Percentiles rank a stretch among this genome's conserved stretches.
These are phyloP conservation scores for Acridotheres tristis DNA, from an alignment of 2,797 vertebrate species.

Conservation along the genomic window DNA sequence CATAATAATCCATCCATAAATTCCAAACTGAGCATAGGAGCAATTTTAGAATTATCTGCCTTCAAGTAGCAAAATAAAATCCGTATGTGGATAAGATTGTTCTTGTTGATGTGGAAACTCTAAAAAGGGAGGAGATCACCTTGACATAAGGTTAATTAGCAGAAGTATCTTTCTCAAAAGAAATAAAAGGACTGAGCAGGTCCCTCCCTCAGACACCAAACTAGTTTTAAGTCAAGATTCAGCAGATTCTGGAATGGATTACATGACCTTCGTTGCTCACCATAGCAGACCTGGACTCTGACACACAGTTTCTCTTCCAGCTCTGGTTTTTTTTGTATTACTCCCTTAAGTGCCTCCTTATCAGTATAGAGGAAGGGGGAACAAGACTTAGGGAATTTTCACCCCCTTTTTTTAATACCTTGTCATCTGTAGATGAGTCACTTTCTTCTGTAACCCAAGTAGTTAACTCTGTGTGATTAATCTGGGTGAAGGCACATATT, in stretches of 20 bases:
- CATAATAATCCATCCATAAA: background rate
- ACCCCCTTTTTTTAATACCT: background rate
- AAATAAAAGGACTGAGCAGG: background rate
- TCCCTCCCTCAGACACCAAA: background rate
- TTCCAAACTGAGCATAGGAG: background rate
- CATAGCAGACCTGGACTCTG: background rate
- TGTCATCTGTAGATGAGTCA: constrained; percentile 4
- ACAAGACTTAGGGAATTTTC: background rate
- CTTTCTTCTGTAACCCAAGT: background rate
- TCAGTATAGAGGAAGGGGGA: background rate
- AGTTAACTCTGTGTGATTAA: constrained; percentile 34
- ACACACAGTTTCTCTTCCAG: background rate
- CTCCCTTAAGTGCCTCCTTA: background rate
- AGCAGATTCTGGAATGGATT: background rate
- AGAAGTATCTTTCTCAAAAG: background rate
- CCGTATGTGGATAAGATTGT: background rate
- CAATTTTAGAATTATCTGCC: background rate
- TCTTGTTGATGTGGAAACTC: background rate
- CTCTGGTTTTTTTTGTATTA: background rate
- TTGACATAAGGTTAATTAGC: background rate
- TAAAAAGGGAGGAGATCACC: background rate
- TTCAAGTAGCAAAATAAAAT: background rate
- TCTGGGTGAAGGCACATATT: background rate
- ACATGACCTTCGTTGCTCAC: background rate
- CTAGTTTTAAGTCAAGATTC: background rate